Base-by-base conservation (phyloP, 2,888 invertebrate species). In the Eueremaeus valkanovi region DNA sequence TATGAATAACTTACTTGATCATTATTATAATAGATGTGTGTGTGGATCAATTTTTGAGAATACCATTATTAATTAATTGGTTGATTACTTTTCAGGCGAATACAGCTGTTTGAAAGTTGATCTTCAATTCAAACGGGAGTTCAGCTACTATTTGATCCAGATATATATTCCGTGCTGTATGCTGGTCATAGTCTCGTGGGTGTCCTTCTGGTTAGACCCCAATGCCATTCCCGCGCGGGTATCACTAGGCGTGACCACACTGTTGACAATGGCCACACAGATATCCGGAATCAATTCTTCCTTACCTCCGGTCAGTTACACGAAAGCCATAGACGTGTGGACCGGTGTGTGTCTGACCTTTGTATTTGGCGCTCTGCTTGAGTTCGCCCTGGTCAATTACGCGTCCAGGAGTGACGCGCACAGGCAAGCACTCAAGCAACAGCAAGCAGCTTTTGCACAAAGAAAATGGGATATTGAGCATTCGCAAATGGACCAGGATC, bases 151-250 rank as follows among this genome's bases (percentile, higher is more conserved):
- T 87, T 89, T 98, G 83, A 95, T 98, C 84, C 97, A 97, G 88
- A 95, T 97, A 86, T 98, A 98, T 89, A 95, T 97, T 84, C 98
- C 98, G 74, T 97, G 96, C 88, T 95, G 95, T 87, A 96, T 96
- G 96, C 86, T 96, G 84, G 95, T 96, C 84, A 95, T 95, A 85
- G 95, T 95, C 79, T 95, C 95, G 78, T 95, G 95, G 95, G 95
- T 95, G 81, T 94, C 93, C 80, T 95, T 95, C 87, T 95, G 95
- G 95, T 87, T 84, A 82, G 95, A 95, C 87, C 94, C 94, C 88
- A 94, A 94, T 82, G 95, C 95, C 77, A 93, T 95, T 78, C 95
- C 95, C 73, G 95, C 95, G 76, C 88, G 95, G 81, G 95, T 95
- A 66, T 94, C 94, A 80, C 87, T 96, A 82, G 96, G 96, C 83